Base-by-base conservation (phyloP, 2,113 vertebrate species). In the Montifringilla adamsi region DNA sequence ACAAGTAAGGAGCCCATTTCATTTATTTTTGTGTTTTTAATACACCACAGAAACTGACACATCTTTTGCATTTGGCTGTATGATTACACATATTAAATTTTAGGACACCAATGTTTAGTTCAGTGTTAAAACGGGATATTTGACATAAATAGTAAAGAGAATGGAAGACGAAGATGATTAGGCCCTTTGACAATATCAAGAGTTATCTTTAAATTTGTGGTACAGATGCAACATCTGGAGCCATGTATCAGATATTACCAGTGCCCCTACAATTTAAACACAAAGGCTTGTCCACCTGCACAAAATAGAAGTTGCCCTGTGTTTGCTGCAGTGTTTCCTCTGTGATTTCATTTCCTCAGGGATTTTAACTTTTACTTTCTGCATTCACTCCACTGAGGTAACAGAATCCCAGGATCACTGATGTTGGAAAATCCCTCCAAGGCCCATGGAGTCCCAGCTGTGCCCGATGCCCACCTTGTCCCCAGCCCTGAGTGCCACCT, bases 361-460 rank as follows among this genome's bases (percentile, higher is more conserved):
- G 1, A 19, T 79, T 89, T 84, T 50, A 67, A 63, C 24, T 60
- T 60, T 7, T 21, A 12, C 3, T 37, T 62, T 62, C 55, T 72
- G 24, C 19, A n/a, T 73, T 90, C 18, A 31, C 5, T 66, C 15
- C 26, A 73, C 7, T 3, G 2, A 69, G 18, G 6, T 1, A 52
- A 46, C 10, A 73, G 33, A 59, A 31, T 31, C 9, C 8, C 11
- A 58, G 14, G 0, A 23, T 8, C 2, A 4, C 0, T 41, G 0
- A 8, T 1, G 9, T 0, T 56, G 56, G 75, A 8, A 10, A 55
- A 7, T 1, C 5, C 2, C 9, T 55, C 13, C 41, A 0, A 39
- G 41, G 41, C 0, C 64, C n/a, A 26, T 5, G 0, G 2, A 47
- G 24, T 9, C 47, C 64, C 14, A 37, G 37, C 37, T 37, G 9